Evolutionary conservation across 1,140 invertebrate genomes (phyloP), one percentile per base, ranked within the genome.

Genomic region (Dinoponera quadriceps): DNA sequence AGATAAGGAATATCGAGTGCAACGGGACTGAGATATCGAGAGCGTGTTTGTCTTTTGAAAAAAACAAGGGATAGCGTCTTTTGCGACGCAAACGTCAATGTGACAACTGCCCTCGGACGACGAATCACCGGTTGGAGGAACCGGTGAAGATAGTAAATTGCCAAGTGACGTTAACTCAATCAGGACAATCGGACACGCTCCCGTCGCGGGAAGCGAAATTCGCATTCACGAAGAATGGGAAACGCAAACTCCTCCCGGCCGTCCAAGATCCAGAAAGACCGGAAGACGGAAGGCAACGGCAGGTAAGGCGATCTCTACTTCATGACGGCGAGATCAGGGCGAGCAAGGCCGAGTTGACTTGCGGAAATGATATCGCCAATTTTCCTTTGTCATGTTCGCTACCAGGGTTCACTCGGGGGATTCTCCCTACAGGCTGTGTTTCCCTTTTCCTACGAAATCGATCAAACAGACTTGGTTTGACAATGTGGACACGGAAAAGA

Each of bases 281-380:
- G 49, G 3, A 85, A 59, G n/a, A 75, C 48, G 7, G 38, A 82
- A 16, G 13, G 3, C 13, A 13, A 9, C 18, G 38, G 84, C 72
- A 54, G 78, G 87, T 88, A 88, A 82, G 72, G 33, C 14, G 73
- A 82, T 82, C 72, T 88, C 27, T 59, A 51, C 38, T 20, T 73
- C 27, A 29, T 66, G n/a, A 48, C 25, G 20, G 22, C 14, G 29
- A 3, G 48, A 25, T 18, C 5, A 55, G 20, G n/a, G n/a, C n/a
- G n/a, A n/a, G n/a, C n/a, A n/a, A n/a, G n/a, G n/a, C n/a, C n/a
- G n/a, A n/a, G n/a, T n/a, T n/a, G n/a, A n/a, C n/a, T n/a, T n/a
- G n/a, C n/a, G n/a, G n/a, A n/a, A n/a, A n/a, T n/a, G n/a, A n/a
- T n/a, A n/a, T n/a, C n/a, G n/a, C n/a, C n/a, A n/a, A n/a, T n/a